phyloP scores from a whole-genome alignment of 1,140 invertebrate species.

The Fopius arisanus region DNA sequence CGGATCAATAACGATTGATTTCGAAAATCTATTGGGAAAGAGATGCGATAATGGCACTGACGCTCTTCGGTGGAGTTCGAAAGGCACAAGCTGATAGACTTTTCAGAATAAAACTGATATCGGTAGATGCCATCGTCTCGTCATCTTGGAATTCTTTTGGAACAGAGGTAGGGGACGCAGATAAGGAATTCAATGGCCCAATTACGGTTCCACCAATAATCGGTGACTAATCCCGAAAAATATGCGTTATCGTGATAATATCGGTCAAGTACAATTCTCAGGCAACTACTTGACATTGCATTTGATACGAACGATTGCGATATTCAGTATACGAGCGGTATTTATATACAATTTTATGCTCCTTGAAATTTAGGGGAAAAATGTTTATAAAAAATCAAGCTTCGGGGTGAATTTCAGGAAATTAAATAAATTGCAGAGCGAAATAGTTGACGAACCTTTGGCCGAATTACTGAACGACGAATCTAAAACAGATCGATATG shows the following conservation, averaged over 20 bases:
- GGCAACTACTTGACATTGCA: slow-evolving; percentile 2
- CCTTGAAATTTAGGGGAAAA: too few species aligned
- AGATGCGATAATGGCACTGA: too few species aligned
- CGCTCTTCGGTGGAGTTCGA: too few species aligned
- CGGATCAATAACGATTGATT: background rate
- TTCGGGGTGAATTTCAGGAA: too few species aligned
- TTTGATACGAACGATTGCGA: too few species aligned
- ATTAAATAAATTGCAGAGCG: too few species aligned
- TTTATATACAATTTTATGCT: too few species aligned
- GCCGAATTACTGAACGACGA: too few species aligned
- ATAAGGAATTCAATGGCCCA: background rate
- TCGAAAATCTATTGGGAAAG: background rate
- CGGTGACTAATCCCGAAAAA: background rate
- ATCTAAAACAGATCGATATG: too few species aligned
- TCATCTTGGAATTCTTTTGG: background rate
- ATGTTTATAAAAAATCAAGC: too few species aligned
- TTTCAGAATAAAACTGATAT: background rate
- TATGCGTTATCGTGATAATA: background rate
- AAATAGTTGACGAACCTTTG: too few species aligned
- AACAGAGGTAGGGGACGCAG: background rate
- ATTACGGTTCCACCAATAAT: background rate
- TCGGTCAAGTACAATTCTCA: background rate
- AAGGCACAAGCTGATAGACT: too few species aligned
- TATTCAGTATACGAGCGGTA: background rate
- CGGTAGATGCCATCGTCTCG: background rate